Evolutionary conservation across 2,888 invertebrate genomes (phyloP), one percentile per base, ranked within the genome.

Genomic region (Caenorhabditis sp.): DNA sequence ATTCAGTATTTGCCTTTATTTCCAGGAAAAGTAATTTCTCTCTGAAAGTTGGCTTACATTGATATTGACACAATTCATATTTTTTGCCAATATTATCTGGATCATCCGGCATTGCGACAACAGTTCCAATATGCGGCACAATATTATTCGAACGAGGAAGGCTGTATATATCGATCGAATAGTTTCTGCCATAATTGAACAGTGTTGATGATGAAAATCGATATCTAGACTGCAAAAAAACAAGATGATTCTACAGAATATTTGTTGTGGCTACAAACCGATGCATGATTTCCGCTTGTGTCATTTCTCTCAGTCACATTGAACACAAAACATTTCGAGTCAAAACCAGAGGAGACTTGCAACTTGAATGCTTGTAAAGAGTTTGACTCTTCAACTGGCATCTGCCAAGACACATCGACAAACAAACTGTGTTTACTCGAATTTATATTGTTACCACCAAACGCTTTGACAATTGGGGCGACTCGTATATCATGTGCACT

Each of bases 331-430:
- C 86, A 86, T 23, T 73, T 79, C 8, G 12, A 6, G 49, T 78
- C 74, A n/a, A 66, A 62, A 0, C 72, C 75, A 21, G 43, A 43
- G 14, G 79, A 74, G 26, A 86, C 82, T 62, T 82, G 77, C 53
- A 86, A 69, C 10, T 83, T 74, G 76, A 86, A 86, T 12, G 82
- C 86, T 43, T 77, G 71, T 26, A 86, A 37, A 49, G n/a, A 23
- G 1, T 53, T 62, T 1, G 66, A 57, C 14, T 55, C 5, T 0
- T 68, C 62, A 27, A 60, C 83, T 4, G 85, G 85, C 69, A 83
- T 83, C 69, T 86, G 86, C 85, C 84, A 86, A 8, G 86, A 86
- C 36, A 86, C 80, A 66, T 83, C 86, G 55, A 86, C 86, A 58
- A 81, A 76, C n/a, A 86, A 71, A 43, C 79, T 78, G 68, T 86